These are phyloP conservation scores for Acanthornis magna DNA, from an alignment of 2,797 vertebrate species.

Conservation along the genomic window DNA sequence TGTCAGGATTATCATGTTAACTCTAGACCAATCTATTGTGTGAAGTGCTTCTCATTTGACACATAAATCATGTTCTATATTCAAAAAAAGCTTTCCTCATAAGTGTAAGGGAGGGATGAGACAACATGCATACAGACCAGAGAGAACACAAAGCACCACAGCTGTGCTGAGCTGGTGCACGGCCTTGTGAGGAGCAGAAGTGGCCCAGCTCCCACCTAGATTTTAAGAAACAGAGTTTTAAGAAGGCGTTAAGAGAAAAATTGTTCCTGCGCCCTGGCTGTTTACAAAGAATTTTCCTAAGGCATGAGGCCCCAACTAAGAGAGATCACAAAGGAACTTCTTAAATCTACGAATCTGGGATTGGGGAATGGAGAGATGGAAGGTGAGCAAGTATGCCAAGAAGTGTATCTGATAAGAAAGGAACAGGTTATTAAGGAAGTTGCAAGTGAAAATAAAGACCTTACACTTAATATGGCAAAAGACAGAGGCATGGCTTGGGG, in stretches of 20 bases:
- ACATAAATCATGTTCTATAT: not conserved
- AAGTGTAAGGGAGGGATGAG: not conserved
- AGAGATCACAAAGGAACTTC: not conserved
- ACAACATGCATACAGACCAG: not conserved
- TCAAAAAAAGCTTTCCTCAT: not conserved
- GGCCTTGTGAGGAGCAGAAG: fast-evolving
- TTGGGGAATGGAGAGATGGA: not conserved
- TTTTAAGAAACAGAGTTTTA: not conserved
- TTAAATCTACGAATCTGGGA: not conserved
- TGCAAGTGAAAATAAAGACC: not conserved
- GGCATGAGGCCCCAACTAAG: not conserved
- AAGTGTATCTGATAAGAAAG: not conserved
- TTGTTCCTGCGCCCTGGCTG: not conserved
- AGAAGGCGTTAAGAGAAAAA: not conserved
- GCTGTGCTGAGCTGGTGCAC: not conserved
- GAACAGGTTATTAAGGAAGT: not conserved
- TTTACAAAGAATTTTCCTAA: not conserved
- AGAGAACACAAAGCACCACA: not conserved
- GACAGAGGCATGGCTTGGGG: not conserved
- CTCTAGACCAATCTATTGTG: not conserved
- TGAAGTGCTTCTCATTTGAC: not conserved
- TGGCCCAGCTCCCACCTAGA: not conserved
- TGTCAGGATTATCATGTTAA: not conserved
- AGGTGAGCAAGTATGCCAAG: not conserved
- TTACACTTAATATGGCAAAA: not conserved